These are phyloP conservation scores for Drosophila kambysellisi DNA, from an alignment of 2,888 invertebrate genomes.

Conservation along the genomic window DNA sequence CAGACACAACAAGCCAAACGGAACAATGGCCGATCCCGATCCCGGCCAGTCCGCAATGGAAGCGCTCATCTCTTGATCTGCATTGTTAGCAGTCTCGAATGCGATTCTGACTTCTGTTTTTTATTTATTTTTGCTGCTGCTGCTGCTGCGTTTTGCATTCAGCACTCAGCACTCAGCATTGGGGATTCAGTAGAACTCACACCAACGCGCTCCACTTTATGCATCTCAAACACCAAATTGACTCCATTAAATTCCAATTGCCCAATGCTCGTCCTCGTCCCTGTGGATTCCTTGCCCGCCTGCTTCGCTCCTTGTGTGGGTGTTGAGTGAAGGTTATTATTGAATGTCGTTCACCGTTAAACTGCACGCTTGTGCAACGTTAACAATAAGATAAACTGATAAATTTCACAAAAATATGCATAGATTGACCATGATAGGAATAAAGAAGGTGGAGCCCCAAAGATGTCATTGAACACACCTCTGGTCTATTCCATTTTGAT, in stretches of 20 bases:
- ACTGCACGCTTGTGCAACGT: constrained; percentile 24
- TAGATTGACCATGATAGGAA: constrained; percentile 38
- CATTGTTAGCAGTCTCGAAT: constrained; percentile 69
- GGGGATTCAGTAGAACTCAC: constrained; percentile 56
- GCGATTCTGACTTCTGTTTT: constrained; percentile 52
- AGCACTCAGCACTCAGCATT: constrained; percentile 22
- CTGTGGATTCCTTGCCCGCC: constrained; percentile 15
- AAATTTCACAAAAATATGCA: constrained; percentile 38
- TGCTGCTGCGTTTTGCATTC: constrained; percentile 14
- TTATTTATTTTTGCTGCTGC: constrained; percentile 1
- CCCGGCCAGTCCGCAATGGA: constrained; percentile 67
- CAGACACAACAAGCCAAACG: constrained; percentile 49
- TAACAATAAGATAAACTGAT: constrained; percentile 31
- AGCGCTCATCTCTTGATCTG: constrained; percentile 78
- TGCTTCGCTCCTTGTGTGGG: constrained; percentile 20
- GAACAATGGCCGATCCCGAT: constrained; percentile 78
- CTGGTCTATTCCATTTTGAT: background rate
- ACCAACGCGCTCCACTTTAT: constrained; percentile 73
- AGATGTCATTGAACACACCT: background rate
- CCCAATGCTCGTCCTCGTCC: constrained; percentile 57
- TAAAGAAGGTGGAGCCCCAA: background rate
- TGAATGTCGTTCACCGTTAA: constrained; percentile 35
- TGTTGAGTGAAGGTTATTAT: constrained; percentile 48
- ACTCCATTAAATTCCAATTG: constrained; percentile 82
- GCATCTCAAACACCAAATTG: constrained; percentile 78